phyloP scores from a whole-genome alignment of 2,113 vertebrate genomes.

The Eublepharis macularius region DNA sequence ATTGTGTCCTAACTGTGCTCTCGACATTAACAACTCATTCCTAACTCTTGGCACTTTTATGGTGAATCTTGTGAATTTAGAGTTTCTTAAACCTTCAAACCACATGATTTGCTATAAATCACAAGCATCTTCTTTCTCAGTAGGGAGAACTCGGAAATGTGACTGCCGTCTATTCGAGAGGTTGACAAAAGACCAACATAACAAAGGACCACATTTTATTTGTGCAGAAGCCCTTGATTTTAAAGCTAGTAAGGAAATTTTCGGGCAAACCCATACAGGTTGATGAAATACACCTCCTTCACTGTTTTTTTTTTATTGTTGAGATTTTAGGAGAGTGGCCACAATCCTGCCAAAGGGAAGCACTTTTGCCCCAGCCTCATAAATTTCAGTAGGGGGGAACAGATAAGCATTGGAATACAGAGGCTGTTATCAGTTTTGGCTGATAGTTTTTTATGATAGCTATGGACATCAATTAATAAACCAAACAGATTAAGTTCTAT shows the following conservation, averaged over 20 bases:
- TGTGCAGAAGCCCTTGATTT: not conserved
- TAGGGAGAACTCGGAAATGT: not conserved
- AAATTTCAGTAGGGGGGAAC: not conserved
- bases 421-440: not conserved
- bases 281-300: not conserved
- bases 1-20: not conserved
- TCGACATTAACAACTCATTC: conserved; percentile 21
- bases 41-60: conserved; percentile 22
- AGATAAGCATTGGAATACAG: not conserved
- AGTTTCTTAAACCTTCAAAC: conserved; percentile 1
- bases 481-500: not conserved
- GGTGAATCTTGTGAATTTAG: conserved; percentile 7
- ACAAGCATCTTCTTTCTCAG: conserved; percentile 11
- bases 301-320: too few relatives aligned
- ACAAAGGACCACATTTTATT: conserved; percentile 3
- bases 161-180: not conserved
- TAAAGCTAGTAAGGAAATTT: not conserved
- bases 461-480: not conserved
- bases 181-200: conserved; percentile 5
- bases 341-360: not conserved
- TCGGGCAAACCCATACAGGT: not conserved
- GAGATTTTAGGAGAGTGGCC: not conserved
- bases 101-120: conserved; percentile 16
- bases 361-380: not conserved
- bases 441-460: not conserved